phyloP scores from a whole-genome alignment of 2,113 vertebrate genomes.

The Eublepharis macularius region DNA sequence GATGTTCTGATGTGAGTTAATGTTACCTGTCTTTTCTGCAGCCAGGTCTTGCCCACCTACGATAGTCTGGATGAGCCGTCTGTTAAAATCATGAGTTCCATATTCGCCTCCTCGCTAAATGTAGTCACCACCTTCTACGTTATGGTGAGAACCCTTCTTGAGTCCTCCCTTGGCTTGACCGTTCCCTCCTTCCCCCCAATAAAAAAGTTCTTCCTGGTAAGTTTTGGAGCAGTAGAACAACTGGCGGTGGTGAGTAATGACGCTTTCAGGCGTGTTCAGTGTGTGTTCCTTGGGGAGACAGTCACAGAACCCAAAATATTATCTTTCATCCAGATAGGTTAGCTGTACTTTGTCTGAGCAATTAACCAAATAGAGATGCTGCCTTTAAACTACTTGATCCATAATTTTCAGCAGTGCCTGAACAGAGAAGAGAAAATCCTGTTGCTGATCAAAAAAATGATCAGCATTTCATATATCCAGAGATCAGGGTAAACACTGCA shows the following conservation, averaged over 20 bases:
- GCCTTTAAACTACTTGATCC: background rate
- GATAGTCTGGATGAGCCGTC: slow-evolving; percentile 97
- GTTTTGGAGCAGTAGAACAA: slow-evolving; percentile 4
- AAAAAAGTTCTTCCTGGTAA: background rate
- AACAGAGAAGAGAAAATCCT: background rate
- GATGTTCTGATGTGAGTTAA: slow-evolving; percentile 33
- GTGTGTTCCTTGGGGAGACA: background rate
- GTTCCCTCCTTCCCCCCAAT: background rate
- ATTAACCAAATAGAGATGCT: background rate
- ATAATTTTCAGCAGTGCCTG: background rate
- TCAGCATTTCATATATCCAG: background rate
- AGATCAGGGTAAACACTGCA: background rate
- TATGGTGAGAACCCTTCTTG: slow-evolving; percentile 80
- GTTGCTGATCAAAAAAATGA: background rate
- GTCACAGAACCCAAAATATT: background rate
- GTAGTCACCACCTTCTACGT: slow-evolving; percentile 97
- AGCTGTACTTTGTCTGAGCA: background rate
- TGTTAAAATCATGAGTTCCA: slow-evolving; percentile 97
- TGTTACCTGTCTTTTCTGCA: slow-evolving; percentile 58
- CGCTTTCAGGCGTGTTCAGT: background rate
- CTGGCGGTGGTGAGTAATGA: background rate
- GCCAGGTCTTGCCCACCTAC: slow-evolving; percentile 97
- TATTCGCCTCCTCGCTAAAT: slow-evolving; percentile 92
- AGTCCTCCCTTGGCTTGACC: background rate
- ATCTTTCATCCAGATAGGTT: background rate